Base-by-base conservation (phyloP, 2,888 invertebrate genomes). In the Kuschelorhynchus macadamiae region DNA sequence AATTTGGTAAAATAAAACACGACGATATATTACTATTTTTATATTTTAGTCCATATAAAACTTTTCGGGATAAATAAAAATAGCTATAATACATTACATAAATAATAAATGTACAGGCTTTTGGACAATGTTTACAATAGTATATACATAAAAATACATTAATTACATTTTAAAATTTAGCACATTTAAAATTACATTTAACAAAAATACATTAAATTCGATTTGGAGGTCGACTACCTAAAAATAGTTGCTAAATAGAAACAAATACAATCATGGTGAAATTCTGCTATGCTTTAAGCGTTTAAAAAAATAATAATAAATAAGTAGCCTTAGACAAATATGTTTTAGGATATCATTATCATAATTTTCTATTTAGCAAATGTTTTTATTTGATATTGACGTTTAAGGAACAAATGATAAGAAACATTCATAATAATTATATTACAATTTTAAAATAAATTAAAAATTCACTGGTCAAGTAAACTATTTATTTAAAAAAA, bases 51-150 rank as follows among this genome's bases (percentile, higher is more conserved):
- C 52, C 64, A 74, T 75, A 75, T 76, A 75, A 74, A 75, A 73
- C 74, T 71, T 75, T 67, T 75, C 71, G 74, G 71, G 70, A 77
- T 76, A 77, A 76, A 77, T 77, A 76, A 76, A 72, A 76, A 72
- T 70, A 59, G 56, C 50, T 61, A 69, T 73, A 67, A 72, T 76
- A 68, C 59, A 73, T 74, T 76, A 76, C 74, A 77, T 77, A 77
- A 77, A 47, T 47, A 47, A 47, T 47, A 47, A 75, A 76, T 77
- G 73, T 77, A 76, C 75, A 77, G 52, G 46, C 25, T 63, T 55
- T 63, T 47, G 55, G 55, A 63, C 64, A 64, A 42, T 39, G 68
- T 68, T 78, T 76, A 75, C 77, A 71, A 67, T 70, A 55, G 50
- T 73, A 72, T 77, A 65, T 77, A 75, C 76, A 78, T 59, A 71